These are phyloP conservation scores for Anthopleura sola DNA, from an alignment of 64 coral and sea anemone species.

Conservation along the genomic window DNA sequence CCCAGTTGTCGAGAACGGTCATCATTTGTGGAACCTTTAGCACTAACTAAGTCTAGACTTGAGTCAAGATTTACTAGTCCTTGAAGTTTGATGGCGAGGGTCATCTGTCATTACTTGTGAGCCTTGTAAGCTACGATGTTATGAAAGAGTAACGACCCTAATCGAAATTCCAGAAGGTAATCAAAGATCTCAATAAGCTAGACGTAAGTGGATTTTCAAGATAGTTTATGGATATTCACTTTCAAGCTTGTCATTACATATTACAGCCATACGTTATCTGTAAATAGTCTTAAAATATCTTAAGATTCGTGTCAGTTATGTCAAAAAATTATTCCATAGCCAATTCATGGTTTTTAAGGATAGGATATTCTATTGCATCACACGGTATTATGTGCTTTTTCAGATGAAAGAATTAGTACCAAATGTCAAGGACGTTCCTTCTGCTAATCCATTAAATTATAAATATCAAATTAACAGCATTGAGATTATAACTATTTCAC, in stretches of 20 bases:
- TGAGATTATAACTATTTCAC: no score
- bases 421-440: neutral
- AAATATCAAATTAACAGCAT: neutral
- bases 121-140: conserved; percentile 7
- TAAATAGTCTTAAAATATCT: neutral
- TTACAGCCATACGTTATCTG: neutral
- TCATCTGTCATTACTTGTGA: conserved; percentile 12
- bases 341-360: neutral
- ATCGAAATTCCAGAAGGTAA: conserved; percentile 5
- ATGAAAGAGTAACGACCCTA: neutral
- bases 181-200: neutral
- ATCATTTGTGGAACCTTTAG: no score
- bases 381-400: neutral
- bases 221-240: neutral
- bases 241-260: neutral
- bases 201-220: conserved; percentile 7
- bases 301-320: neutral
- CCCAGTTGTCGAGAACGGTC: no score
- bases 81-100: neutral
- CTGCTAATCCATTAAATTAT: neutral
- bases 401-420: neutral
- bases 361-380: neutral
- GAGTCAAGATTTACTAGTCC: neutral
- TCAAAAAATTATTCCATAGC: no score
- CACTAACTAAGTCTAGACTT: no score